Evolutionary conservation across 2,113 vertebrate species (phyloP).

Genomic region (Oceanodroma tethys): DNA sequence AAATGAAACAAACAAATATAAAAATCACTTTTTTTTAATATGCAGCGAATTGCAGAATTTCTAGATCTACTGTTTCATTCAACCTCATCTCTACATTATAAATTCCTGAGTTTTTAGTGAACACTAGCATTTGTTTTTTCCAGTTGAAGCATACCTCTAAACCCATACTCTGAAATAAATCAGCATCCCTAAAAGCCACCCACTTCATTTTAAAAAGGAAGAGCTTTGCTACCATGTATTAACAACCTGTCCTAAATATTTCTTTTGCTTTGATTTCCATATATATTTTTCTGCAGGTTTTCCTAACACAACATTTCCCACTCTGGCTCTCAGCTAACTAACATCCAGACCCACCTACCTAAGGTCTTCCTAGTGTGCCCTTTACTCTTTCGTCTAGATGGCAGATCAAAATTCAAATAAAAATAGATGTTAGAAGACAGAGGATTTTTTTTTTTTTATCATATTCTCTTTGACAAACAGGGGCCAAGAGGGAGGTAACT

Average conservation of each 20-base stretch:
- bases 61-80: background rate
- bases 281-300: background rate
- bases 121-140: background rate
- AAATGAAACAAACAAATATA: background rate
- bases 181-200: background rate
- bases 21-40: background rate
- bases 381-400: background rate
- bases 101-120: background rate
- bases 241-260: background rate
- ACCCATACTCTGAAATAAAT: background rate
- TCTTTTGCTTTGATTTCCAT: background rate
- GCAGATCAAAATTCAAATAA: constrained; percentile 11
- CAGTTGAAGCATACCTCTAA: background rate
- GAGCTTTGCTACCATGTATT: background rate
- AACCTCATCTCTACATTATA: background rate
- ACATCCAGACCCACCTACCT: background rate
- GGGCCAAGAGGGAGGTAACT: constrained; percentile 3
- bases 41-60: background rate
- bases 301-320: background rate
- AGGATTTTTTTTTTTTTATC: background rate
- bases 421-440: background rate
- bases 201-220: background rate
- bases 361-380: background rate
- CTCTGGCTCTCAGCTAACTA: background rate
- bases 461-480: constrained; percentile 30